Conservation (phyloP, 2,797 vertebrate genomes). For the Xenopus petersii region DNA sequence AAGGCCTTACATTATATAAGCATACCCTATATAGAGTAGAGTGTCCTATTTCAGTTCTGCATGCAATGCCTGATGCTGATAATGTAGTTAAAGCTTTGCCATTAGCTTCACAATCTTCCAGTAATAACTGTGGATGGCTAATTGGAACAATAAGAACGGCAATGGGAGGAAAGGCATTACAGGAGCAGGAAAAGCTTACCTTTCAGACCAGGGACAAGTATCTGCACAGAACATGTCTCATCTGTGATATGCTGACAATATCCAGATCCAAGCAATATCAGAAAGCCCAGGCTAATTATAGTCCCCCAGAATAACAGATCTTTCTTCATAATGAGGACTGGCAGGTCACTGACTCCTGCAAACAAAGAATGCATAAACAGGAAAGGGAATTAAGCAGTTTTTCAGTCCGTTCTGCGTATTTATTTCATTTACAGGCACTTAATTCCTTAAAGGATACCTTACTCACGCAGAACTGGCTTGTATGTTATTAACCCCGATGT, state of each 20-base stretch:
- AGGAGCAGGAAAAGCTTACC: conserved; percentile 64
- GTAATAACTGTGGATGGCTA: background rate
- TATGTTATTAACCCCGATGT: no score
- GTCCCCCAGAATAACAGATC: conserved; percentile 64
- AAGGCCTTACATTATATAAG: no score
- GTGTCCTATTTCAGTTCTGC: no score
- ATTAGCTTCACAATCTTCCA: background rate
- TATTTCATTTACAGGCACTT: background rate
- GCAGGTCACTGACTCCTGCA: conserved; percentile 66
- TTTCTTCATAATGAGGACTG: conserved; percentile 74
- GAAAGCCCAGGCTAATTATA: conserved; percentile 73
- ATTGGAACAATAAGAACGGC: background rate
- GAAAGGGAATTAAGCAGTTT: conserved; percentile 54
- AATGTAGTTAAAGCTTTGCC: background rate
- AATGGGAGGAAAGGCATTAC: background rate
- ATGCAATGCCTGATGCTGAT: background rate
- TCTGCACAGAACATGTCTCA: conserved; percentile 91
- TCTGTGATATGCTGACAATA: conserved; percentile 79
- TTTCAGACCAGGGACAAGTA: conserved; percentile 97
- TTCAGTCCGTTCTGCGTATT: conserved; percentile 48
- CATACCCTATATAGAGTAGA: no score
- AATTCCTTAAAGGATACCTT: no score
- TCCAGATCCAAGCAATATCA: conserved; percentile 69
- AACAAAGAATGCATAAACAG: conserved; percentile 61
- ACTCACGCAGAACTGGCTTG: no score